Base-by-base conservation (phyloP, 2,797 vertebrate species). In the Heterohyrax brucei region DNA sequence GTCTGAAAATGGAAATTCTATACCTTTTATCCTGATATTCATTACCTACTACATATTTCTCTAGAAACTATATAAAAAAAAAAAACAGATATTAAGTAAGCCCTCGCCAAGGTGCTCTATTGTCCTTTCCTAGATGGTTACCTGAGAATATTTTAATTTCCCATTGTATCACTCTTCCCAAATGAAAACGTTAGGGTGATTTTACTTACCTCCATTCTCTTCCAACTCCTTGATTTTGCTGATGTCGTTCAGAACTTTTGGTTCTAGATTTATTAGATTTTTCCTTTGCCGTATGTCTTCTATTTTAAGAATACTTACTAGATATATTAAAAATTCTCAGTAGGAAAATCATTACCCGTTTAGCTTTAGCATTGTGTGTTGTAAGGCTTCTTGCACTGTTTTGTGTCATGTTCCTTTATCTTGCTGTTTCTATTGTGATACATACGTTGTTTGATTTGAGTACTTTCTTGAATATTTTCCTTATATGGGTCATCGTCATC, bases 221-320 rank as follows among this genome's bases (percentile, higher is more conserved):
- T 89, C 77, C 39, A 92, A 46, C 19, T 88, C 48, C 56, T 93
- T 21, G 1, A 5, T 88, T 97, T 91, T 92, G 70, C 78, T 96
- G 48, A 94, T n/a, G 22, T 66, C 68, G 13, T 84, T 94, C 39
- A 93, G 22, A 91, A 83, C 28, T 85, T 85, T 92, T 62, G 61
- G 3, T 87, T 96, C 73, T 66, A 92, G 59, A 94, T 85, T 93
- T 90, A 94, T 79, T 93, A 87, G 33, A 59, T 59, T 96, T 95
- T 95, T 62, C 48, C 24, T 33, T 87, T 96, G 39, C 68, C 62
- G 53, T 90, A 76, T 82, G 39, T 91, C 30, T 92, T 95, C 44
- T 96, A 53, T 94, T 95, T 95, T 96, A 91, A 87, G 68, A 93
- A 92, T 89, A 19, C 46, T 92, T 93, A 59, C 26, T 84, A 50